Percentiles rank a stretch among this genome's conserved stretches.
Evolutionary conservation across 2,888 invertebrate genomes (phyloP).

Genomic region (Nasonovia ribisnigri): DNA sequence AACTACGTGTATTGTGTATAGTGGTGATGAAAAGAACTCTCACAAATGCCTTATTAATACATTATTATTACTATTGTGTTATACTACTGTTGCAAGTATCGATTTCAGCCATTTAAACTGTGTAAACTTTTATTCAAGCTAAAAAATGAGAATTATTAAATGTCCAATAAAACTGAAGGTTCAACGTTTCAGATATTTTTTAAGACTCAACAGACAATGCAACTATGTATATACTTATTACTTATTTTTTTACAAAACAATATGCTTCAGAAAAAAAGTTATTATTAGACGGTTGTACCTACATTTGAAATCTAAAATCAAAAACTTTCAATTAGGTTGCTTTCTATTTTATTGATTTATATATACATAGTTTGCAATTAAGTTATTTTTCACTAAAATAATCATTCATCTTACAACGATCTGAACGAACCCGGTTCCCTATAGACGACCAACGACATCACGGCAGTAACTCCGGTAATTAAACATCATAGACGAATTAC

Average conservation of each 20-base stretch:
- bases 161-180: neutral
- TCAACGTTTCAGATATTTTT: neutral
- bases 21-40: neutral
- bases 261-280: neutral
- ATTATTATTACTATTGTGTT: neutral
- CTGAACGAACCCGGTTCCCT: neutral
- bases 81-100: neutral
- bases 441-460: neutral
- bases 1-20: neutral
- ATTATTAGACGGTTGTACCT: neutral
- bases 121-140: neutral
- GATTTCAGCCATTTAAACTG: neutral
- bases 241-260: neutral
- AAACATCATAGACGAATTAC: neutral
- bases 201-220: neutral
- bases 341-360: neutral
- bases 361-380: neutral
- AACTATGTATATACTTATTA: neutral
- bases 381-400: neutral
- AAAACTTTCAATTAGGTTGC: neutral
- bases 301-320: neutral
- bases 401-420: neutral
- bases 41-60: neutral
- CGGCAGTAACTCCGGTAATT: neutral
- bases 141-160: neutral